Percentiles rank a stretch among this genome's conserved stretches.
Conservation (phyloP, 2,888 invertebrate genomes). For the Drosophila incognita region DNA sequence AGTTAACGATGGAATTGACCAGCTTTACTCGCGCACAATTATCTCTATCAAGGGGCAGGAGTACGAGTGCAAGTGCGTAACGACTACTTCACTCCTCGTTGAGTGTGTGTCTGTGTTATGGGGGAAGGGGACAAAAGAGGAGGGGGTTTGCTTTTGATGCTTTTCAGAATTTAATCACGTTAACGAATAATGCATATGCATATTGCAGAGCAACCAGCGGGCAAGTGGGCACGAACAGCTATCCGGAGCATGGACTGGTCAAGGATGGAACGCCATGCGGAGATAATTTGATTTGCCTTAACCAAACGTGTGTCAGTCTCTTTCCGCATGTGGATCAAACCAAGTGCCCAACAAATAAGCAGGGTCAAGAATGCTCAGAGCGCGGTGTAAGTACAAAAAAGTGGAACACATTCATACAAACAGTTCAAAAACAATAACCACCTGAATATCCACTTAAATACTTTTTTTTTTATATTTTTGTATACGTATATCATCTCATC, state of each 20-base stretch:
- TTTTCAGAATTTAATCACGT: background rate
- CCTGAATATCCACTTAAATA: conserved; percentile 23
- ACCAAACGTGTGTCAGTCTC: conserved; percentile 95
- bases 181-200: conserved; percentile 9
- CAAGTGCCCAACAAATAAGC: conserved; percentile 95
- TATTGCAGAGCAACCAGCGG: conserved; percentile 90
- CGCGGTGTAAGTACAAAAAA: conserved; percentile 92
- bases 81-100: background rate
- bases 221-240: conserved; percentile 87
- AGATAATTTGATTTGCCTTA: conserved; percentile 96
- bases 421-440: background rate
- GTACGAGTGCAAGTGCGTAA: conserved; percentile 97
- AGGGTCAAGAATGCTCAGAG: conserved; percentile 95
- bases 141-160: conserved; percentile 1
- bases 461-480: background rate
- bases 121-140: background rate
- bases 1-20: conserved; percentile 91
- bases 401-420: conserved; percentile 19
- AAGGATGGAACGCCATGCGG: conserved; percentile 97
- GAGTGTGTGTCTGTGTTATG: background rate
- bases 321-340: conserved; percentile 93
- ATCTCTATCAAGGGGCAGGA: conserved; percentile 95
- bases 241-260: conserved; percentile 94
- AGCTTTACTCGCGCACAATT: conserved; percentile 94
- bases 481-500: conserved; percentile 16